phyloP scores from a whole-genome alignment of 2,888 invertebrate species.

The Caenorhabditis panamensis region DNA sequence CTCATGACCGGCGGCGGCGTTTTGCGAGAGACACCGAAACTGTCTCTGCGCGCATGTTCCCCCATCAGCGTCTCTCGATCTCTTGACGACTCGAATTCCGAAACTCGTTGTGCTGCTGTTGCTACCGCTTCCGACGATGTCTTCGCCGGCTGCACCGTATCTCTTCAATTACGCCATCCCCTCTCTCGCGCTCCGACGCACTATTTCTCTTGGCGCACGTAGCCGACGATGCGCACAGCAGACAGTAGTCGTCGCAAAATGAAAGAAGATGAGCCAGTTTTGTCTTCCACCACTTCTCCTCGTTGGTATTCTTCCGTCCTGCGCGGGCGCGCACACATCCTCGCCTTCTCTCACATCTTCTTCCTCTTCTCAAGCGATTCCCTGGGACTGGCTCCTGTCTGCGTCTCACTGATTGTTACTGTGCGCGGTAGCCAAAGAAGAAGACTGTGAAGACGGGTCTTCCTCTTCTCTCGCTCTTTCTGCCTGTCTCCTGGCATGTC shows the following conservation, averaged over 20 bases:
- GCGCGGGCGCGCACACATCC: slow-evolving; percentile 34
- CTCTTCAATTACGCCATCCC: slow-evolving; percentile 52
- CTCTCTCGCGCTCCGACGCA: slow-evolving; percentile 43
- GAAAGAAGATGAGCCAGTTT: slow-evolving; percentile 59
- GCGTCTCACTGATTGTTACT: slow-evolving; percentile 55
- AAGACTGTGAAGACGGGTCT: slow-evolving; percentile 25
- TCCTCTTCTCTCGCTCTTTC: slow-evolving; percentile 20
- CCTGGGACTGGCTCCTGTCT: slow-evolving; percentile 55
- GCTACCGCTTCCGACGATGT: slow-evolving; percentile 38
- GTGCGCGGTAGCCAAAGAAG: slow-evolving; percentile 33
- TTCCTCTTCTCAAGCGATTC: slow-evolving; percentile 48
- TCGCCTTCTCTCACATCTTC: slow-evolving; percentile 32
- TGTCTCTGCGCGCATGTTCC: slow-evolving; percentile 38
- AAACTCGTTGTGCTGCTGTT: slow-evolving; percentile 53
- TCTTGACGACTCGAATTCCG: slow-evolving; percentile 53
- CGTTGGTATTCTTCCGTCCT: slow-evolving; percentile 27
- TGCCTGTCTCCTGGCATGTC: slow-evolving; percentile 40
- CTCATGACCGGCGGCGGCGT: slow-evolving; percentile 51
- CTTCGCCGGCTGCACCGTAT: slow-evolving; percentile 52
- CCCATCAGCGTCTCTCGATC: slow-evolving; percentile 37
- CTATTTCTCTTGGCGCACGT: slow-evolving; percentile 42
- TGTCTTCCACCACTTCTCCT: slow-evolving; percentile 47
- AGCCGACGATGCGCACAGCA: slow-evolving; percentile 35
- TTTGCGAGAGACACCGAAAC: slow-evolving; percentile 43
- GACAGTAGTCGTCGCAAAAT: slow-evolving; percentile 49